Evolutionary conservation across 2,113 vertebrate genomes (phyloP), one percentile per base, ranked within the genome.

Genomic region (Erythrolamprus reginae): DNA sequence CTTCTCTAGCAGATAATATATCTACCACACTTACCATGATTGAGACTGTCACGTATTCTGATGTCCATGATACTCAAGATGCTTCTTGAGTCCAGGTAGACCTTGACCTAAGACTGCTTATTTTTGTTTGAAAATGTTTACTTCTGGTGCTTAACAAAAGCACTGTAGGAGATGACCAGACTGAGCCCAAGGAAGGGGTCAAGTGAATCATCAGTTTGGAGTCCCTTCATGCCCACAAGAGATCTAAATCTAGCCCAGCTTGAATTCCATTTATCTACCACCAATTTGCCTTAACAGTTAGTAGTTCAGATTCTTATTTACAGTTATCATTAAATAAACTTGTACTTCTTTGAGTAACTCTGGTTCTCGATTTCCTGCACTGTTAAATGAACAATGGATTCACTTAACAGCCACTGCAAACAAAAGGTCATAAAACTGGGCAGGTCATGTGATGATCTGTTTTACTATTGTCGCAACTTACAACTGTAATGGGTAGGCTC

Each of bases 1-100:
- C 94, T 93, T 95, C 93, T 94, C 45, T 58, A 88, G 61, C 56
- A 90, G 87, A 77, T 83, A 50, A 84, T 84, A 89, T 42, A 38
- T 88, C 87, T 0, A 0, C 61, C 28, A 86, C 56, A 91, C 4
- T 0, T 61, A 90, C 88, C 23, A 84, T 1, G 0, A 52, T 91
- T 89, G 24, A 65, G 53, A 47, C 77, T 0, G 91, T 94, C 92
- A 93, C 88, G 65, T 92, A 89, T 47, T 95, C 89, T 33, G 82
- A 51, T 87, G 56, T 23, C 90, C 94, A 94, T 93, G 50, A 48
- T 45, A 19, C 90, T 86, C 90, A 90, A 92, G 88, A 89, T 84
- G 92, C 51, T 90, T 89, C 86, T 8, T 90, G 87, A 58, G 28
- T 65, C 58, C 26, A 65, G 58, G 58, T 65, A 65, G 58, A n/a